A percentile compares a stretch with the other conserved stretches of the same genome.
phyloP scores from a whole-genome alignment of 2,797 vertebrate genomes.

The Sebastes hubbsi region DNA sequence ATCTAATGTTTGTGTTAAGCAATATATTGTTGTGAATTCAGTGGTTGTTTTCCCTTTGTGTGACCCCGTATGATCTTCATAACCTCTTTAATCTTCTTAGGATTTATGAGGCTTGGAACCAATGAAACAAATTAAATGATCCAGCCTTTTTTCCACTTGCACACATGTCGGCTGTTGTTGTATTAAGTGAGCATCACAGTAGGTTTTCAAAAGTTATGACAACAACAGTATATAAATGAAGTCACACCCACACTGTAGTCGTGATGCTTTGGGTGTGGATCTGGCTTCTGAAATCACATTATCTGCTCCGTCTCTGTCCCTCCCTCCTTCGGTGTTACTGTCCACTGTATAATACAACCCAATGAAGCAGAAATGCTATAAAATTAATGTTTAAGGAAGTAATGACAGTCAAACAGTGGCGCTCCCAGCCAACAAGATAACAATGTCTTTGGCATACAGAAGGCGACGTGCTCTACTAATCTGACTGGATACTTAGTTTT shows the following conservation, averaged over 20 bases:
- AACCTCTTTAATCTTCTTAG: slow-evolving; percentile 59
- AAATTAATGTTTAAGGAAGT: slow-evolving; percentile 49
- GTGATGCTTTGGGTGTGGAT: slow-evolving; percentile 16
- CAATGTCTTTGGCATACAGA: slow-evolving; percentile 22
- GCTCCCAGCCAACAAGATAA: slow-evolving; percentile 28
- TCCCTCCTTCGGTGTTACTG: neutral
- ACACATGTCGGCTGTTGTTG: slow-evolving; percentile 21
- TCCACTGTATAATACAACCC: slow-evolving; percentile 26
- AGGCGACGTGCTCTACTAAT: slow-evolving; percentile 1
- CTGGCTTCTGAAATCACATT: slow-evolving; percentile 21
- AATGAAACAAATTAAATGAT: slow-evolving; percentile 57
- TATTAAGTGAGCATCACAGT: slow-evolving; percentile 17
- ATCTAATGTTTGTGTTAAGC: slow-evolving; percentile 7
- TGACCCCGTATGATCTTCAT: slow-evolving; percentile 57
- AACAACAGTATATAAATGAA: neutral
- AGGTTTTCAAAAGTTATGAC: neutral
- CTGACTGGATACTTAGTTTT: slow-evolving; percentile 16
- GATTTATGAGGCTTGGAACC: slow-evolving; percentile 57
- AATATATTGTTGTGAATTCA: slow-evolving; percentile 22
- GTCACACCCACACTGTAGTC: neutral
- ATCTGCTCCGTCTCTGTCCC: slow-evolving; percentile 5
- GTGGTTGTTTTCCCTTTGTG: slow-evolving; percentile 43
- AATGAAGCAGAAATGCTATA: slow-evolving; percentile 28
- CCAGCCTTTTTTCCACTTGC: slow-evolving; percentile 20
- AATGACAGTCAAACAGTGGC: slow-evolving; percentile 42